Evolutionary conservation across 2,888 invertebrate species (phyloP), one percentile per base, ranked within the genome.

Genomic region (Unio delphinus): DNA sequence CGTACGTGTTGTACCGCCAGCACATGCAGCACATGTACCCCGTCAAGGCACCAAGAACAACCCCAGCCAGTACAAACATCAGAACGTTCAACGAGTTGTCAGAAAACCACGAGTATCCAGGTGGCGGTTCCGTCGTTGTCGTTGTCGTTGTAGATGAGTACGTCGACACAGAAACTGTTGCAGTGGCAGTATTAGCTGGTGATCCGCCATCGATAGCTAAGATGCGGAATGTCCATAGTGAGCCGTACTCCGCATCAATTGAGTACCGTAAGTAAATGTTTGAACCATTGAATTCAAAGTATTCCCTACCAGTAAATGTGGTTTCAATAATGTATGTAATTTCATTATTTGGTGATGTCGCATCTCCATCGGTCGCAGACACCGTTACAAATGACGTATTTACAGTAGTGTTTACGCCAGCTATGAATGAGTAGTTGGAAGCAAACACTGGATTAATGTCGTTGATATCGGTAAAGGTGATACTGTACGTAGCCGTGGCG

Each of bases 1-100:
- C 71, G 30, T 70, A 77, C 45, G 76, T 77, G 63, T 77, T 64
- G 67, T 67, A 77, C 23, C 76, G 64, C 76, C 76, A 77, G 45
- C 72, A 77, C 28, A 77, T 55, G 2, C 74, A 62, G 58, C 72
- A 45, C 8, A 66, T 54, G 63, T 74, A 77, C 6, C 76, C 74
- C n/a, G 65, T 4, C 4, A 77, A 34, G 4, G 72, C 76, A 69
- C 58, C 28, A 63, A 65, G 4, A 0, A 65, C 15, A 4, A 55
- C 34, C 28, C 55, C 20, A 8, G 28, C 28, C 15, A 64, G 55
- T 2, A 64, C 63, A 30, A 75, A 68, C 20, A 71, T 55, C 26
- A 75, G 34, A 3, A 54, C 30, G 6, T 70, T 65, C 4, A 62
- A 68, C 18, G 60, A 23, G 6, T 28, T 45, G 28, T 72, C 66